A percentile compares a stretch with the other conserved stretches of the same genome.
Conservation (phyloP, 2,888 invertebrate species). For the Cosmia pyralina region DNA sequence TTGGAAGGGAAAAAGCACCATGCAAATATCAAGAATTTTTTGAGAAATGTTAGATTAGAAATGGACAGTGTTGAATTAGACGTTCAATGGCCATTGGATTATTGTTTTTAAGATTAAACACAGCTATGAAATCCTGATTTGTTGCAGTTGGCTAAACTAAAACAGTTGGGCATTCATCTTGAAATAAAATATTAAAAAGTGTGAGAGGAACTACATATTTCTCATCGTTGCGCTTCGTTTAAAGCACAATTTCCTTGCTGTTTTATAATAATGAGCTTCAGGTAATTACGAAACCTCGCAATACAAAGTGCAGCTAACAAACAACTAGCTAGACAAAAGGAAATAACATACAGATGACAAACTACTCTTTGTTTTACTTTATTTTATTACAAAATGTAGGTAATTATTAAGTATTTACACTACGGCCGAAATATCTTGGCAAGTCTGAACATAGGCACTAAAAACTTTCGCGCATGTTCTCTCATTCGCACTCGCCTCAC, state of each 20-base stretch:
- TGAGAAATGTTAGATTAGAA: no score
- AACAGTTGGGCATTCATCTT: no score
- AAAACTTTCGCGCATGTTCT: no score
- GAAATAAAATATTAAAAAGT: no score
- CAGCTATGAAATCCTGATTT: neutral
- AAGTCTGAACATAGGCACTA: no score
- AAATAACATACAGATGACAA: neutral
- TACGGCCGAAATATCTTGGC: no score
- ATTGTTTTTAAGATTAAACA: no score
- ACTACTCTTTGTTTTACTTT: neutral
- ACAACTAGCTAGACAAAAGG: neutral
- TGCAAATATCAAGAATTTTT: no score
- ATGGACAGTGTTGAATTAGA: neutral
- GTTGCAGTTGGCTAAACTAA: no score
- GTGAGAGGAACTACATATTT: neutral
- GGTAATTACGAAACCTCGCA: neutral
- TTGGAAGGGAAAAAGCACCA: neutral
- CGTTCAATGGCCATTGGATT: neutral
- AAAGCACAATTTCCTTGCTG: neutral
- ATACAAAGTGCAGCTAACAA: neutral
- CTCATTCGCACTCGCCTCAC: no score
- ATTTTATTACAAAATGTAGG: neutral
- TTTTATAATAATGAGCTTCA: neutral
- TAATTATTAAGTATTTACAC: neutral
- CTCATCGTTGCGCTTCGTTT: neutral